A percentile compares a stretch with the other conserved stretches of the same genome.
These are phyloP conservation scores for Periparus ater DNA, from an alignment of 2,797 vertebrate genomes.

Conservation along the genomic window DNA sequence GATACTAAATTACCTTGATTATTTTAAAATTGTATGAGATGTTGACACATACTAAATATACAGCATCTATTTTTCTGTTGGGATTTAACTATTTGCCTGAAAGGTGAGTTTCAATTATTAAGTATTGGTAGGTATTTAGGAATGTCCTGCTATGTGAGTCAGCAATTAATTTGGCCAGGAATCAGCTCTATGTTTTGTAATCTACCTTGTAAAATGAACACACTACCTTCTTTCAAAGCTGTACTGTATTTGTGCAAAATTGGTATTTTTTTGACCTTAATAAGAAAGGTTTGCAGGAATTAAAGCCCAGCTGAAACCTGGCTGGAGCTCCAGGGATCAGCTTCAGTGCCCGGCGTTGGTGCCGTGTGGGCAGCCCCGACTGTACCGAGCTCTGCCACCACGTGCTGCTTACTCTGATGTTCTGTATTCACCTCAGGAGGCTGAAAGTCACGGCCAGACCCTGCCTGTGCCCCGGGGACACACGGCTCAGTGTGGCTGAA, in stretches of 20 bases:
- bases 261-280: neutral
- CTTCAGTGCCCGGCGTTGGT: neutral
- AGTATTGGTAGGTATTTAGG: neutral
- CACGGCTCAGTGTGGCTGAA: fast-evolving
- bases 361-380: neutral
- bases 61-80: neutral
- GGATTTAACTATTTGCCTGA: neutral
- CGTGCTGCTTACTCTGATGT: fast-evolving
- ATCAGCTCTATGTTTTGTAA: neutral
- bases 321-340: neutral
- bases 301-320: neutral
- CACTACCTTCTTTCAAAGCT: neutral
- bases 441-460: neutral
- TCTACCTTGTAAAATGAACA: neutral
- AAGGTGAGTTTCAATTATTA: neutral
- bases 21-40: neutral
- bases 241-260: neutral
- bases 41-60: neutral
- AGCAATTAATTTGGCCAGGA: neutral
- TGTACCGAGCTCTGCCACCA: neutral
- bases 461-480: neutral
- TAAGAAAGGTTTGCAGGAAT: neutral
- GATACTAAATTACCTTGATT: neutral
- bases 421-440: neutral
- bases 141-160: neutral